These are phyloP conservation scores for Branchipolynoe longqiensis DNA, from an alignment of 2,888 invertebrate genomes.

Conservation along the genomic window DNA sequence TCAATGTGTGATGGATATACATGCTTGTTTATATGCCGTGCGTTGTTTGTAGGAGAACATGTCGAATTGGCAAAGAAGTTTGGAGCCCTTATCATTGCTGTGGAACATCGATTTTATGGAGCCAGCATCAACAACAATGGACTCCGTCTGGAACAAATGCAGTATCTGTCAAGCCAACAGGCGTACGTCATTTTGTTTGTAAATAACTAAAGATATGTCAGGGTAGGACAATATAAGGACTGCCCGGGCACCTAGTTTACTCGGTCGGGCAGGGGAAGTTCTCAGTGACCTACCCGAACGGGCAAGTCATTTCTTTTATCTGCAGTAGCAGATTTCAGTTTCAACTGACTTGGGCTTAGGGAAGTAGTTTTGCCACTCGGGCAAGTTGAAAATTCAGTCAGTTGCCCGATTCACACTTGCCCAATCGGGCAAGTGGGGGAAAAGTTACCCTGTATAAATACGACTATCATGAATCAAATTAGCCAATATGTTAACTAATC, in stretches of 20 bases:
- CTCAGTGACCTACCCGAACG: no score
- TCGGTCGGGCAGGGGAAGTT: no score
- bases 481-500: not conserved
- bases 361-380: no score
- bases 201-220: not conserved
- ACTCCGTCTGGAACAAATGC: conserved; percentile 68
- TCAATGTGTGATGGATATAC: not conserved
- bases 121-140: conserved; percentile 72
- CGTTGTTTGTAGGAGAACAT: conserved; percentile 68
- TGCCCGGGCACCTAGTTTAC: no score
- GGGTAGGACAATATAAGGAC: no score
- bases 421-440: no score
- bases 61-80: conserved; percentile 70
- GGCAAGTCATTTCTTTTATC: no score
- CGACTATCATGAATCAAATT: not conserved
- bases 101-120: conserved; percentile 74
- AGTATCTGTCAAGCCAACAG: conserved; percentile 73
- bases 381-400: no score
- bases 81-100: conserved; percentile 70
- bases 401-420: no score
- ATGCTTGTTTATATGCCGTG: not conserved
- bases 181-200: conserved; percentile 68
- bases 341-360: no score
- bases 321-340: no score
- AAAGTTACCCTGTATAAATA: not conserved